These are phyloP conservation scores for Dipodomys stephensi DNA, from an alignment of 2,113 vertebrate species.

Conservation along the genomic window DNA sequence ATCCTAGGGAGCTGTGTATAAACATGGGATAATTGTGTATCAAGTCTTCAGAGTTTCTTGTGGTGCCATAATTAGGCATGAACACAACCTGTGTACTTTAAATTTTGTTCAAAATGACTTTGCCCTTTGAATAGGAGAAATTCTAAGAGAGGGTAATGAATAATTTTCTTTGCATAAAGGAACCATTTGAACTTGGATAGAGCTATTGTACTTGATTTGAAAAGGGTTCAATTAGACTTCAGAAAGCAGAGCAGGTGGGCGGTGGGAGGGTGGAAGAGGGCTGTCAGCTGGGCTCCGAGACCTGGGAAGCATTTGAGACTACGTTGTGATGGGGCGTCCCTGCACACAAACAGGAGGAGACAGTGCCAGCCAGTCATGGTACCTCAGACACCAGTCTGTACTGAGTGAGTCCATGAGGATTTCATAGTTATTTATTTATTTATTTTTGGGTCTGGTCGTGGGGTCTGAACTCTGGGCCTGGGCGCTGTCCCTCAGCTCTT, in stretches of 20 bases:
- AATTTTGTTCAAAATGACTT: neutral
- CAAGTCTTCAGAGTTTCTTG: neutral
- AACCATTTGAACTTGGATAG: neutral
- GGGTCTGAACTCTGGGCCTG: no score
- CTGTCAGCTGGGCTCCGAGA: rapidly evolving
- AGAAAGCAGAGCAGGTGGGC: neutral
- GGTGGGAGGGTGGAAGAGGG: neutral
- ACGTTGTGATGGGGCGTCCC: no score
- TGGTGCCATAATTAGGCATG: neutral
- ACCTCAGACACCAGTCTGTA: neutral
- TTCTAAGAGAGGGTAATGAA: neutral
- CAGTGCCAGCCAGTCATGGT: neutral
- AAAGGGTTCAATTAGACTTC: neutral
- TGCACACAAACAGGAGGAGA: neutral
- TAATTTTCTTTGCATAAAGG: neutral
- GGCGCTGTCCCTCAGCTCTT: no score
- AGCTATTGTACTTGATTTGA: neutral
- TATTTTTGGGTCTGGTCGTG: no score
- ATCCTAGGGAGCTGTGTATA: neutral
- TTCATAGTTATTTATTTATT: no score
- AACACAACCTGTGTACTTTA: neutral
- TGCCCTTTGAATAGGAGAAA: neutral
- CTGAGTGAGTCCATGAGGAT: no score
- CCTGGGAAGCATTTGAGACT: rapidly evolving
- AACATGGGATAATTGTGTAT: neutral